Evolutionary conservation across 37 sponge, comb jelly and placozoan genomes (phyloP), one percentile per base, ranked within the genome.

Genomic region (Cliona cf. orientalis): DNA sequence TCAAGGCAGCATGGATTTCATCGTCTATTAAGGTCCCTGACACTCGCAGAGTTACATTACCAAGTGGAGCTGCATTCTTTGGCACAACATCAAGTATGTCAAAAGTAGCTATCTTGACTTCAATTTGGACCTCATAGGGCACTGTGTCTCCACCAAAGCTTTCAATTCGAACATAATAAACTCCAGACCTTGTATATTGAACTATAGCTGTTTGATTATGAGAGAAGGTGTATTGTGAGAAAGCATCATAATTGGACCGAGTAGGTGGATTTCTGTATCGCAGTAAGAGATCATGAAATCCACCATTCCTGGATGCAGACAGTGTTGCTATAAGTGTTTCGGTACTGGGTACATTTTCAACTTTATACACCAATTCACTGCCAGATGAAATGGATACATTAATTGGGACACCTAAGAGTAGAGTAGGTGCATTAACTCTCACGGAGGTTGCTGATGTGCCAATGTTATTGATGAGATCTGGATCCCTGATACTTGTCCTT

Each of bases 41-140:
- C 21, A 81, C 29, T 29, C 19, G 40, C 1, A 81, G 28, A 5
- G 81, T 81, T 11, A 58, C 71, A 25, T 7, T 70, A 1, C 81
- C 72, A 3, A 71, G 32, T 1, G 81, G 81, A 42, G 81, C 59
- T 14, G 72, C 81, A 22, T 1, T 36, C 35, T 19, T 11, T 39
- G 81, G 81, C 23, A 36, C 25, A 17, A 81, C 43, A 12, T 57
- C 43, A 0, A 70, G 39, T n/a, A 81, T 81, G 23, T 81, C 81
- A 81, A 81, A 81, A 0, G 17, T 28, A 19, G 81, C 81, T 32
- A 81, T 58, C 43, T 71, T 69, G 3, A 81, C 81, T 3, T 71
- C 25, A 34, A 81, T 29, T 19, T 56, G 33, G 7, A 81, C 46
- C 0, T 46, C 5, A 38, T 71, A 81, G 29, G 19, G 21, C 21